Percentiles rank a stretch among this genome's conserved stretches.
phyloP scores from a whole-genome alignment of 2,888 invertebrate genomes.

The Leucoptera coffeella region DNA sequence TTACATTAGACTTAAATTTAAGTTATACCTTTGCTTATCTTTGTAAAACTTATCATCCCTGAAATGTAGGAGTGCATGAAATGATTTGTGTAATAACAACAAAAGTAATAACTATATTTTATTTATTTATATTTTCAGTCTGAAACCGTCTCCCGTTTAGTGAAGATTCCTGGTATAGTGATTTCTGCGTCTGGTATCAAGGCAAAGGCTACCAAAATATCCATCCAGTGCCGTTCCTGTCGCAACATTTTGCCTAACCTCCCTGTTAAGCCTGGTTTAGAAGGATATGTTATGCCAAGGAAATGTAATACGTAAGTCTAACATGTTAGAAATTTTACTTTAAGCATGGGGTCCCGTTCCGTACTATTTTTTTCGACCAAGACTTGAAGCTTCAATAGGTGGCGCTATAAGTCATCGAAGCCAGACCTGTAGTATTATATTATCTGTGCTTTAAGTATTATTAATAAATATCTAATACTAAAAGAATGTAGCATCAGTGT shows the following conservation, averaged over 20 bases:
- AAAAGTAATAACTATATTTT: not conserved
- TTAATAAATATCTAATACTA: too few species aligned
- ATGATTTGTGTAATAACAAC: not conserved
- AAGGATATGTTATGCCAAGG: constrained; percentile 91
- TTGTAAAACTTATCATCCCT: too few species aligned
- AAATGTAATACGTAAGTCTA: constrained; percentile 82
- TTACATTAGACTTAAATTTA: too few species aligned
- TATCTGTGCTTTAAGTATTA: too few species aligned
- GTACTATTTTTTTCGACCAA: too few species aligned
- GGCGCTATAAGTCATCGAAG: too few species aligned
- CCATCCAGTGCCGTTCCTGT: constrained; percentile 94
- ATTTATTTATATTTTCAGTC: constrained; percentile 56
- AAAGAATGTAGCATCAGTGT: too few species aligned
- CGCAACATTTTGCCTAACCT: constrained; percentile 84
- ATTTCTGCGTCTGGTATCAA: constrained; percentile 90
- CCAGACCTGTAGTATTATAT: too few species aligned
- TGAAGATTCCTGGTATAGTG: constrained; percentile 94
- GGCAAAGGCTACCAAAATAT: constrained; percentile 91
- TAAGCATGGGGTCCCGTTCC: too few species aligned
- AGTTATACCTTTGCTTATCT: too few species aligned
- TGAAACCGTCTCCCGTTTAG: constrained; percentile 84
- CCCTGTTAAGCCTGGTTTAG: constrained; percentile 88
- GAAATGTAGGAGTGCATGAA: not conserved
- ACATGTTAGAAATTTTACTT: too few species aligned
- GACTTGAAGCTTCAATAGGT: too few species aligned